Evolutionary conservation across 1,140 invertebrate species (phyloP).

Genomic region (Arctopsyche grandis): DNA sequence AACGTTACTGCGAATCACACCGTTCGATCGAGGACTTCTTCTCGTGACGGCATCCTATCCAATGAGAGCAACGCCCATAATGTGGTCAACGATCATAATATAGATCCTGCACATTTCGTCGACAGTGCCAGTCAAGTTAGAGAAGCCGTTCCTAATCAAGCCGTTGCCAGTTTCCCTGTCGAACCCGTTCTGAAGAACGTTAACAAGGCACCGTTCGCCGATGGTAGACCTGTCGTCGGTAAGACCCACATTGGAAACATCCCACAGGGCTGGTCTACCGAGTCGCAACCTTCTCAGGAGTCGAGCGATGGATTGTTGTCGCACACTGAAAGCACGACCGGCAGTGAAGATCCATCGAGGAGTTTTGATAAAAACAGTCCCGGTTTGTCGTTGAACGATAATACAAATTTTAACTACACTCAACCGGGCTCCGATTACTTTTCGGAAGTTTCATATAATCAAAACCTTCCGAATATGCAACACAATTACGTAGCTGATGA

Average conservation of each 20-base stretch:
- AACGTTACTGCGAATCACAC: constrained; percentile 1
- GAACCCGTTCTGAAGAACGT: not conserved
- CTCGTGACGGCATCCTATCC: not conserved
- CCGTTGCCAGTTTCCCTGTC: not conserved
- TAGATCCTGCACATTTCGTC: not conserved
- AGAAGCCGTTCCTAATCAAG: not conserved
- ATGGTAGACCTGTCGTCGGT: not conserved
- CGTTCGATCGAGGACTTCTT: constrained; percentile 4
- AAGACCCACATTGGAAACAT: constrained; percentile 61
- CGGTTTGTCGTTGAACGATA: constrained; percentile 59
- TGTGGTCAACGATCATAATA: not conserved
- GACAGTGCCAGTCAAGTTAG: not conserved
- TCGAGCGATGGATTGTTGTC: constrained; percentile 67
- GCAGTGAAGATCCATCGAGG: constrained; percentile 68
- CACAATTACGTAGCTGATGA: constrained; percentile 22
- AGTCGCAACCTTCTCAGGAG: constrained; percentile 71
- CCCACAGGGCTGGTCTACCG: constrained; percentile 71
- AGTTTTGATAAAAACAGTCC: constrained; percentile 66
- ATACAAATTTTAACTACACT: constrained; percentile 58
- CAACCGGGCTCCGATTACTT: constrained; percentile 36
- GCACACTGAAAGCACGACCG: constrained; percentile 68
- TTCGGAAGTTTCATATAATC: constrained; percentile 26
- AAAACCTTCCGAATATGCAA: constrained; percentile 29
- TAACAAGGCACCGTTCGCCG: not conserved
- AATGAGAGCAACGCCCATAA: not conserved